Evolutionary conservation across 2,113 vertebrate genomes (phyloP).

Genomic region (Triplophysa dalaica): DNA sequence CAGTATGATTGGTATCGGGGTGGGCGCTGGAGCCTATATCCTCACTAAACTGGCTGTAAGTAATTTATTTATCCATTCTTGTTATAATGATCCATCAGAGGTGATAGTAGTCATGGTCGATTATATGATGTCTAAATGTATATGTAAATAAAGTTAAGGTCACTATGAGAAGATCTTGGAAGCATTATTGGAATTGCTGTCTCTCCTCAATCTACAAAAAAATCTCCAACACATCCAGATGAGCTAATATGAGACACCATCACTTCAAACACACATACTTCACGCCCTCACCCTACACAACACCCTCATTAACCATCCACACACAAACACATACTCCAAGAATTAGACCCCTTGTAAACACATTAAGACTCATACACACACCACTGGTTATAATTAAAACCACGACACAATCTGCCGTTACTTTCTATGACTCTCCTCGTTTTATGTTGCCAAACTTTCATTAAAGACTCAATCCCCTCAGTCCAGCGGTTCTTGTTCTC

Average conservation of each 20-base stretch:
- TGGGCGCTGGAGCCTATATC: constrained; percentile 88
- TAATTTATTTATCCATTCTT: constrained; percentile 41
- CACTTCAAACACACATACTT: background rate
- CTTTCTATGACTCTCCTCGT: background rate
- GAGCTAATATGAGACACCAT: background rate
- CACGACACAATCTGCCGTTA: background rate
- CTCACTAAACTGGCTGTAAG: constrained; percentile 91
- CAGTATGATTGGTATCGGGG: constrained; percentile 88
- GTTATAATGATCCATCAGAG: background rate
- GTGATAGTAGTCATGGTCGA: background rate
- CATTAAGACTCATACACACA: background rate
- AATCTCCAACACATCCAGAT: background rate
- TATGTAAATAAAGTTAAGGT: background rate
- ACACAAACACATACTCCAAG: background rate
- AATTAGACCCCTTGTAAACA: background rate
- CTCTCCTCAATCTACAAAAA: constrained; percentile 34
- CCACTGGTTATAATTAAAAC: constrained; percentile 28
- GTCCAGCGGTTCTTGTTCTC: background rate
- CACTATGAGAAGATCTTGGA: background rate
- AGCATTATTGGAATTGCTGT: background rate
- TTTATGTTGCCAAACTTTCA: background rate
- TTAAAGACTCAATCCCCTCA: background rate
- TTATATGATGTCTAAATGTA: background rate
- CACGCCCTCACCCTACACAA: background rate
- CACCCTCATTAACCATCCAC: background rate